These are phyloP conservation scores for Caenorhabditis auriculariae DNA, from an alignment of 2,888 invertebrate species.

Conservation along the genomic window DNA sequence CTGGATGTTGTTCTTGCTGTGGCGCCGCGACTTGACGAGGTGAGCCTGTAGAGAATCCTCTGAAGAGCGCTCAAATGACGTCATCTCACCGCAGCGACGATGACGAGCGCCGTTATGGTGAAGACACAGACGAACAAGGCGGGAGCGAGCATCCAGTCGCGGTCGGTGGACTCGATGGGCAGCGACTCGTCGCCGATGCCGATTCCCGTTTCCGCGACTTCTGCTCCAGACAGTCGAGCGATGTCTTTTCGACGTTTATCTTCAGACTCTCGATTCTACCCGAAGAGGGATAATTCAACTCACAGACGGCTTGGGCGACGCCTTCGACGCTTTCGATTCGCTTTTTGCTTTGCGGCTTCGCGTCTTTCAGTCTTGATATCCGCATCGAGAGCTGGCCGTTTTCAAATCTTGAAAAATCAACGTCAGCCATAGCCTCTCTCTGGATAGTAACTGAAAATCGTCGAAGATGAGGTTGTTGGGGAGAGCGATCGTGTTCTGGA, in stretches of 20 bases:
- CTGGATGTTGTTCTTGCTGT: slow-evolving; percentile 38
- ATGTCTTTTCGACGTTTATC: slow-evolving; percentile 62
- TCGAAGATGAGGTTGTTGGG: slow-evolving; percentile 61
- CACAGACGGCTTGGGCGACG: slow-evolving; percentile 61
- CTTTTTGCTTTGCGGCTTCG: slow-evolving; percentile 42
- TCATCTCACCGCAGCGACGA: slow-evolving; percentile 28
- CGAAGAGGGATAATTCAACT: slow-evolving; percentile 18
- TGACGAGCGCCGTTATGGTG: slow-evolving; percentile 44
- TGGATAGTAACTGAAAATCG: slow-evolving; percentile 51
- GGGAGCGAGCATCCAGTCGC: slow-evolving; percentile 58
- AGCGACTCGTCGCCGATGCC: slow-evolving; percentile 60
- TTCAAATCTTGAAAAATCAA: slow-evolving; percentile 28
- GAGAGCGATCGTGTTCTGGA: slow-evolving; percentile 56
- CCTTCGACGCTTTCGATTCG: slow-evolving; percentile 56
- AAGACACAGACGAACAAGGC: slow-evolving; percentile 59
- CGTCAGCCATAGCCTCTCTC: neutral
- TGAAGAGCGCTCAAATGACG: neutral
- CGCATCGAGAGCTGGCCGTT: slow-evolving; percentile 55
- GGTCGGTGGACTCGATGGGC: slow-evolving; percentile 56
- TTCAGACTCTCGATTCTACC: slow-evolving; percentile 20
- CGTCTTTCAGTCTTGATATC: slow-evolving; percentile 46
- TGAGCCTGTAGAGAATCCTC: slow-evolving; percentile 8
- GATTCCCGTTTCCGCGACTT: slow-evolving; percentile 61
- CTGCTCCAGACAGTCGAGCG: slow-evolving; percentile 54
- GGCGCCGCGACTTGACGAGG: slow-evolving; percentile 21